Percentiles rank a stretch among this genome's conserved stretches.
phyloP scores from a whole-genome alignment of 2,113 vertebrate genomes.

The Erinaceus europaeus region DNA sequence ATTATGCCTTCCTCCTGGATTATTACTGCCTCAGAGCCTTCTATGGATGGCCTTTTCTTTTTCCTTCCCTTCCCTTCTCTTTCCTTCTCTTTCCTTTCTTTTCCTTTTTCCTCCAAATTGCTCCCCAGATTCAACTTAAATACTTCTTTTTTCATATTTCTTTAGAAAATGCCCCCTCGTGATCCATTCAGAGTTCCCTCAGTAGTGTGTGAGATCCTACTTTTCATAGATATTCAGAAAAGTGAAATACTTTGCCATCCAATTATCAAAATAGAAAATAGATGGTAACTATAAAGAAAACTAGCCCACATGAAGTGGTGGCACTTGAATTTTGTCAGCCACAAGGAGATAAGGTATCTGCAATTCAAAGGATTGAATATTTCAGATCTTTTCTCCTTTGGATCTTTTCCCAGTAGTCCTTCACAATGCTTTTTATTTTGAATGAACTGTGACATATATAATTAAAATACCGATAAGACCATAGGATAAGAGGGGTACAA shows the following conservation, averaged over 20 bases:
- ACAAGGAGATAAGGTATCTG: neutral
- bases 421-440: neutral
- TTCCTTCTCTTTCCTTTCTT: too few relatives aligned
- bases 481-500: too few relatives aligned
- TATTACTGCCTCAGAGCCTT: neutral
- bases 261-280: neutral
- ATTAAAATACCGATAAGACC: too few relatives aligned
- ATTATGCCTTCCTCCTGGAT: neutral
- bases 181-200: neutral
- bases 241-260: neutral
- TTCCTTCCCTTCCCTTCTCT: too few relatives aligned
- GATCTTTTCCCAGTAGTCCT: neutral
- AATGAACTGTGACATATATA: too few relatives aligned
- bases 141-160: neutral
- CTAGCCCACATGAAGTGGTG: neutral
- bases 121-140: neutral
- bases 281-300: neutral
- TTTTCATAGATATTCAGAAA: neutral
- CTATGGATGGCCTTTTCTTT: neutral
- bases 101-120: neutral
- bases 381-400: neutral
- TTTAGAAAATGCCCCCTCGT: neutral
- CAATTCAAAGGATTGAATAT: neutral
- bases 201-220: too few relatives aligned
- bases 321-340: neutral